Conservation (phyloP, 2,888 invertebrate genomes). For the Belgica antarctica region DNA sequence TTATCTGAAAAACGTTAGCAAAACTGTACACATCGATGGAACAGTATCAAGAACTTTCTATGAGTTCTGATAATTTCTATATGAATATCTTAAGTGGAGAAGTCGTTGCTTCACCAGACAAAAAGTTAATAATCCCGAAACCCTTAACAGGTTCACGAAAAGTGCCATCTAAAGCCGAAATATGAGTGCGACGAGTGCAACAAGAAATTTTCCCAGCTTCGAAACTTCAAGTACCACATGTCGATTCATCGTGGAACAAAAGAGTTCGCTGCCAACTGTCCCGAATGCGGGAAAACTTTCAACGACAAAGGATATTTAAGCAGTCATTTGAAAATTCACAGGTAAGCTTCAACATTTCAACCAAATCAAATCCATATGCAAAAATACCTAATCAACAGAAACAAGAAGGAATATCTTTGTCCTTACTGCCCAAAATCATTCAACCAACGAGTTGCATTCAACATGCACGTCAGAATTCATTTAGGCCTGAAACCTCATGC, state of each 20-base stretch:
- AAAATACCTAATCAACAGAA: conserved; percentile 54
- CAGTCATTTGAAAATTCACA: conserved; percentile 83
- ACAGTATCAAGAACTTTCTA: too few relatives aligned
- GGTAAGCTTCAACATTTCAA: conserved; percentile 54
- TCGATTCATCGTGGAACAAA: conserved; percentile 79
- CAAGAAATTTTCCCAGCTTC: conserved; percentile 76
- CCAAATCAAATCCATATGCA: neutral
- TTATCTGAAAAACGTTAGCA: too few relatives aligned
- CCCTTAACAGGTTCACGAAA: conserved; percentile 52
- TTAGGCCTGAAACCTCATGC: conserved; percentile 58
- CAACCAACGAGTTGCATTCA: conserved; percentile 82
- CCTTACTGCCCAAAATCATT: conserved; percentile 78
- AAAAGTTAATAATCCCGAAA: neutral
- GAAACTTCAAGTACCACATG: conserved; percentile 80
- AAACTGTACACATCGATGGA: too few relatives aligned
- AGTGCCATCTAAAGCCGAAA: conserved; percentile 55
- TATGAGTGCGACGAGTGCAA: conserved; percentile 75
- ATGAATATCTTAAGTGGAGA: too few relatives aligned
- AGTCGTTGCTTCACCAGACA: too few relatives aligned
- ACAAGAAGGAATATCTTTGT: conserved; percentile 78
- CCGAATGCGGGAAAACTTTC: conserved; percentile 77
- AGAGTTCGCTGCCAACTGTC: conserved; percentile 70
- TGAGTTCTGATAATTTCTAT: too few relatives aligned
- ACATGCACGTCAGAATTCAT: conserved; percentile 82
- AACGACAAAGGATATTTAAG: conserved; percentile 81